Conservation (phyloP, 2,113 vertebrate species). For the Etheostoma spectabile region DNA sequence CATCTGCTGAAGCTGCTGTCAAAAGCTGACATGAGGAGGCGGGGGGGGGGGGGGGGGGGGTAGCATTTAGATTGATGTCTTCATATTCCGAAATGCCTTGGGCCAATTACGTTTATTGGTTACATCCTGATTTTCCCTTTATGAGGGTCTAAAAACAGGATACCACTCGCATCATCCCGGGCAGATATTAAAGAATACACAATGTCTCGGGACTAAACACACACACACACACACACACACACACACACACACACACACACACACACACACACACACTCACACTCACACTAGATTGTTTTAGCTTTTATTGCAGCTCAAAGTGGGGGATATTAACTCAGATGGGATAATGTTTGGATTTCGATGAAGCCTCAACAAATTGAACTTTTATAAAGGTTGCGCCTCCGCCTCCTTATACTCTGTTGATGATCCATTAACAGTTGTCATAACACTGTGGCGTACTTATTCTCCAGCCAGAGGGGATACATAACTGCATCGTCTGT, state of each 20-base stretch:
- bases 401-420: conserved; percentile 28
- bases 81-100: conserved; percentile 64
- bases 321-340: conserved; percentile 15
- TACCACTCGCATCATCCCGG: conserved; percentile 5
- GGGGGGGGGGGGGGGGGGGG: neutral
- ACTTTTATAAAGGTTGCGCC: conserved; percentile 46
- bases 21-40: neutral
- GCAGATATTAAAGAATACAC: conserved; percentile 42
- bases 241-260: neutral
- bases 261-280: neutral
- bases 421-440: conserved; percentile 51
- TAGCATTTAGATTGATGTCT: conserved; percentile 67
- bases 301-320: conserved; percentile 47
- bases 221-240: conserved; percentile 6
- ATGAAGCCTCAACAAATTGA: conserved; percentile 45
- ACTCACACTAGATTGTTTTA: conserved; percentile 24
- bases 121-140: conserved; percentile 60
- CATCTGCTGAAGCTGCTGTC: conserved; percentile 41
- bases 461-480: conserved; percentile 31
- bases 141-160: conserved; percentile 63
- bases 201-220: conserved; percentile 19
- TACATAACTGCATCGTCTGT: conserved; percentile 33
- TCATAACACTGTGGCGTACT: conserved; percentile 46
- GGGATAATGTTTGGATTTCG: conserved; percentile 29
- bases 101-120: conserved; percentile 71